Conservation (phyloP, 2,797 vertebrate genomes). For the Acrossocheilus wenchowensis region DNA sequence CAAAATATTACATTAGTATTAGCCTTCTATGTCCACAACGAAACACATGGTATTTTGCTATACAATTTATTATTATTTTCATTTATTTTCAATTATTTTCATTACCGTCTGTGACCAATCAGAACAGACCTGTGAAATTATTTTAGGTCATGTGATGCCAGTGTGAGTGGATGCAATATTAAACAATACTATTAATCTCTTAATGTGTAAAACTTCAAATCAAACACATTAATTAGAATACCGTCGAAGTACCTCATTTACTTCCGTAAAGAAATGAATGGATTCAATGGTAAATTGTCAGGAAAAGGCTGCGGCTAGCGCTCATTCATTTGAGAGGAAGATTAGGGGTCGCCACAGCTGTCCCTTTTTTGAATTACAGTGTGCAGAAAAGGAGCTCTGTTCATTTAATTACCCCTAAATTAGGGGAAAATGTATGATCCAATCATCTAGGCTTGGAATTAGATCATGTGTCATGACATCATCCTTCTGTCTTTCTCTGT, state of each 20-base stretch:
- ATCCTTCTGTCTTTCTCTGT: slow-evolving; percentile 51
- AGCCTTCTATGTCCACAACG: not conserved
- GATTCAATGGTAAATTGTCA: not conserved
- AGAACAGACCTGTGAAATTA: not conserved
- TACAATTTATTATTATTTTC: not conserved
- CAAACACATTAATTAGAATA: not conserved
- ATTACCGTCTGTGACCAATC: not conserved
- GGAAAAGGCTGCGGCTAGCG: slow-evolving; percentile 29
- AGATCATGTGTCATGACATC: slow-evolving; percentile 83
- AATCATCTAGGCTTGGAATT: slow-evolving; percentile 78
- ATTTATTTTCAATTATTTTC: not conserved
- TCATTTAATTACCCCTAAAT: slow-evolving; percentile 79
- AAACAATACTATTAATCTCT: too few species aligned
- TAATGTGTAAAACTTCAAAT: not conserved
- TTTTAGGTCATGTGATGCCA: not conserved
- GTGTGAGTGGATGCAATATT: not conserved
- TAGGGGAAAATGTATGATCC: slow-evolving; percentile 82
- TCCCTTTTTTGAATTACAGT: slow-evolving; percentile 67
- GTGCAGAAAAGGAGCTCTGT: slow-evolving; percentile 75
- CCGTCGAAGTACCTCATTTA: not conserved
- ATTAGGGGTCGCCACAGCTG: slow-evolving; percentile 67
- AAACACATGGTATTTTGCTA: not conserved
- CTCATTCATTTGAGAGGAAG: slow-evolving; percentile 69
- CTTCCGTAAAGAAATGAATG: not conserved
- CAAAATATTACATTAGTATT: too few species aligned